Percentiles rank a stretch among this genome's conserved stretches.
Conservation (phyloP, 2,113 vertebrate genomes). For the Drymodes brunneopygia region DNA sequence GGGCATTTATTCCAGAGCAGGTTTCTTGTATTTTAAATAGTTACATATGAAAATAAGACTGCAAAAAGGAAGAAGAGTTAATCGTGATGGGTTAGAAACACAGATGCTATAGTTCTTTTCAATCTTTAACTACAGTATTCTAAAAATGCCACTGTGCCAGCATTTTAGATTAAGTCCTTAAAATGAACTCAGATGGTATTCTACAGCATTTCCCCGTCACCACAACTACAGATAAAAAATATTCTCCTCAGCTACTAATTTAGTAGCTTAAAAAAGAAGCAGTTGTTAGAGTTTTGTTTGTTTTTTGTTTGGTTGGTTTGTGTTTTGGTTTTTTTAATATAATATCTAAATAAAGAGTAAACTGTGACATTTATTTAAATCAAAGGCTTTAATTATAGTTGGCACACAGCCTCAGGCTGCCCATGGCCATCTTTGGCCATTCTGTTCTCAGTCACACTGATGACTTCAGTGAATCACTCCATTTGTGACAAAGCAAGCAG, state of each 20-base stretch:
- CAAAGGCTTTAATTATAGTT: slow-evolving; percentile 9
- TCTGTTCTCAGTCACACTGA: background rate
- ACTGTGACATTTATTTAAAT: background rate
- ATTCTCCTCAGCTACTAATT: background rate
- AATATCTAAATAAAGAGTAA: background rate
- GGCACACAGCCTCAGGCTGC: background rate
- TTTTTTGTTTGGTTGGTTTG: background rate
- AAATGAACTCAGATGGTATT: background rate
- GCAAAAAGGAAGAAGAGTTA: background rate
- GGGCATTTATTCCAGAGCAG: background rate
- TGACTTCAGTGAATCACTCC: background rate
- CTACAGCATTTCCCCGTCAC: background rate
- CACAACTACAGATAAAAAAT: background rate
- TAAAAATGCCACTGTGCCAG: background rate
- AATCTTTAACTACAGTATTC: background rate
- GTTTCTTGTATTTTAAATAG: background rate
- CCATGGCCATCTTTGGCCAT: background rate
- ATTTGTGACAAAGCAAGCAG: background rate
- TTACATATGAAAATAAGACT: background rate
- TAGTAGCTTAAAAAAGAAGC: background rate
- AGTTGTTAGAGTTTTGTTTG: background rate
- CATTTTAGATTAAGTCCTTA: background rate
- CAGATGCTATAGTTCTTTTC: background rate
- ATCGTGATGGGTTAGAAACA: background rate
- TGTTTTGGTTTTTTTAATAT: background rate